Percentiles rank a stretch among this genome's conserved stretches.
These are phyloP conservation scores for Selene dorsalis DNA, from an alignment of 2,797 vertebrate species.

Conservation along the genomic window DNA sequence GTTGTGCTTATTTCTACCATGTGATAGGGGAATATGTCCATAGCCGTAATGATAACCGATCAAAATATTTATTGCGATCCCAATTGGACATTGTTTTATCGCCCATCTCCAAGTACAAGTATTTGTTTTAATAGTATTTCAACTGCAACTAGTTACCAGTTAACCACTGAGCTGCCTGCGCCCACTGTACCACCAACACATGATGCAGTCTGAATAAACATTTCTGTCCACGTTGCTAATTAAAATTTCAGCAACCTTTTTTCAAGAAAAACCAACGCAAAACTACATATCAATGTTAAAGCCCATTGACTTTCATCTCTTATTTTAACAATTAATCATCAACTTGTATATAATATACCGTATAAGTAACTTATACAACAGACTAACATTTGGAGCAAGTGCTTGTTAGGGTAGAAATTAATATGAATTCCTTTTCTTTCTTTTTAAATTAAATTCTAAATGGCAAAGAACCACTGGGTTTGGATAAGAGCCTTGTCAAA, in stretches of 20 bases:
- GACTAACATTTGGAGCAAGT: too few species aligned
- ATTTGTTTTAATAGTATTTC: constrained; percentile 22
- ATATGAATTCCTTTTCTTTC: not conserved
- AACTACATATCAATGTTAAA: constrained; percentile 12
- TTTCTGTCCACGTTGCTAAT: constrained; percentile 25
- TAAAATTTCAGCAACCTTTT: constrained; percentile 1
- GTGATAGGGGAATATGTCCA: too few species aligned
- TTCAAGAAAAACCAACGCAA: not conserved
- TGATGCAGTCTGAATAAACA: constrained; percentile 40
- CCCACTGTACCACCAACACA: constrained; percentile 30
- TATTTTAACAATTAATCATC: not conserved
- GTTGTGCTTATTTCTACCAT: too few species aligned
- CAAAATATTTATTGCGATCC: too few species aligned
- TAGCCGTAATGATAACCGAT: too few species aligned
- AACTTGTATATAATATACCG: too few species aligned
- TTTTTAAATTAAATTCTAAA: not conserved
- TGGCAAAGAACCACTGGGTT: not conserved
- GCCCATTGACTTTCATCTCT: not conserved
- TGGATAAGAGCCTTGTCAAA: not conserved
- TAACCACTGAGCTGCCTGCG: constrained; percentile 25
- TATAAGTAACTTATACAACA: too few species aligned
- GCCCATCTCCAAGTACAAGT: not conserved
- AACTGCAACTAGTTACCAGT: constrained; percentile 23
- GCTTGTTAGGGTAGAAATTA: not conserved
- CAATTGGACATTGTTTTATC: too few species aligned